These are phyloP conservation scores for Callimorpha dominula DNA, from an alignment of 2,888 invertebrate genomes.

Conservation along the genomic window DNA sequence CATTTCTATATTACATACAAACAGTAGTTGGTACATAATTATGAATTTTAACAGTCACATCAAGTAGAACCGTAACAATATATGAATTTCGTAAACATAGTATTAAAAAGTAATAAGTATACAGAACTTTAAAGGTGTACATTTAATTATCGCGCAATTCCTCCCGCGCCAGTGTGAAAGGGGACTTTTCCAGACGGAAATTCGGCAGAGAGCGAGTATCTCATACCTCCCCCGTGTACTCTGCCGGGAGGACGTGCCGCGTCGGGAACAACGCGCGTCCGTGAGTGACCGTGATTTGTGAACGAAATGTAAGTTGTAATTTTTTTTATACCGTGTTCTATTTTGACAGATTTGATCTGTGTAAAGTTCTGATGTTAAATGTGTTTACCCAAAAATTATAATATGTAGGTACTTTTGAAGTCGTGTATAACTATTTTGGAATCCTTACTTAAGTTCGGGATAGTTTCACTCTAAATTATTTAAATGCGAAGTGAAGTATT, in stretches of 20 bases:
- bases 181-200: constrained; percentile 27
- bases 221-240: constrained; percentile 59
- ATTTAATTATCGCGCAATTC: constrained; percentile 9
- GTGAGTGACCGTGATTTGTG: constrained; percentile 44
- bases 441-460: background rate
- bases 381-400: background rate
- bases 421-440: background rate
- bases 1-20: too few species aligned
- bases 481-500: too few species aligned
- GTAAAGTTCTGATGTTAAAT: background rate
- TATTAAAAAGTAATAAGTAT: background rate
- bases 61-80: too few species aligned
- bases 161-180: constrained; percentile 14
- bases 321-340: constrained; percentile 18
- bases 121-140: background rate
- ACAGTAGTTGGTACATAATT: too few species aligned
- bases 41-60: too few species aligned
- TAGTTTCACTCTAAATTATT: background rate
- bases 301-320: constrained; percentile 47
- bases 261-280: constrained; percentile 22
- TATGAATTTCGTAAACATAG: background rate
- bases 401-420: background rate
- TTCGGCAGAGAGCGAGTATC: constrained; percentile 26
- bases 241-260: constrained; percentile 53
- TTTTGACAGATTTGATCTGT: background rate